Percentiles rank a stretch among this genome's conserved stretches.
phyloP scores from a whole-genome alignment of 2,113 vertebrate genomes.

The Callionymus lyra region DNA sequence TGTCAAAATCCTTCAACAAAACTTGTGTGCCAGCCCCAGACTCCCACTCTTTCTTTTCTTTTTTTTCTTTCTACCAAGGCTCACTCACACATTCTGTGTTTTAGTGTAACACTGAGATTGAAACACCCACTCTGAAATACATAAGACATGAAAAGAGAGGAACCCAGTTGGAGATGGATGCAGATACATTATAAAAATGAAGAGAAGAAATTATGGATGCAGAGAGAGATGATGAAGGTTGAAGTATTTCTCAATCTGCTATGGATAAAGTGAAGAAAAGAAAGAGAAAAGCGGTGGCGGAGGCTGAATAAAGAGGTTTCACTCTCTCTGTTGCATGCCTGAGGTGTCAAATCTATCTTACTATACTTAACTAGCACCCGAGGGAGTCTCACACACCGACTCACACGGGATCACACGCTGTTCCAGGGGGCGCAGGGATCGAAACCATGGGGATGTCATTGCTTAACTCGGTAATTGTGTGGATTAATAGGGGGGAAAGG shows the following conservation, averaged over 20 bases:
- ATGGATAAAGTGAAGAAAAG: conserved; percentile 6
- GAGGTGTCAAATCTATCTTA: conserved; percentile 52
- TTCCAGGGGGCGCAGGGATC: conserved; percentile 17
- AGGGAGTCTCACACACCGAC: conserved; percentile 13
- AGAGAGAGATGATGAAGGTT: background rate
- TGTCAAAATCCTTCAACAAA: too few relatives aligned
- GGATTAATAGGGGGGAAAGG: background rate
- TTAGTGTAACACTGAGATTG: too few relatives aligned
- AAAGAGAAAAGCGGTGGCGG: background rate
- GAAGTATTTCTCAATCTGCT: background rate
- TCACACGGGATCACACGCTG: conserved; percentile 1
- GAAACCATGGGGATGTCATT: conserved; percentile 12
- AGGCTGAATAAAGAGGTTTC: conserved; percentile 19
- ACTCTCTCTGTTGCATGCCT: conserved; percentile 29
- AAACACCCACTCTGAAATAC: background rate
- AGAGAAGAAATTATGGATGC: conserved; percentile 4
- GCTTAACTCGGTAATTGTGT: conserved; percentile 37
- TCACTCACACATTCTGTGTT: background rate
- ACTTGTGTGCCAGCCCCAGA: too few relatives aligned
- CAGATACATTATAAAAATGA: conserved; percentile 15
- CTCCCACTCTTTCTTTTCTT: too few relatives aligned
- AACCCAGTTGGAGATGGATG: conserved; percentile 2
- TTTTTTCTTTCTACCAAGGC: too few relatives aligned
- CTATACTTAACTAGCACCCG: conserved; percentile 48
- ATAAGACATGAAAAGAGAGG: too few relatives aligned